Percentiles rank a stretch among this genome's conserved stretches.
Conservation (phyloP, 2,888 invertebrate genomes). For the Gymnoscelis rufifasciata region DNA sequence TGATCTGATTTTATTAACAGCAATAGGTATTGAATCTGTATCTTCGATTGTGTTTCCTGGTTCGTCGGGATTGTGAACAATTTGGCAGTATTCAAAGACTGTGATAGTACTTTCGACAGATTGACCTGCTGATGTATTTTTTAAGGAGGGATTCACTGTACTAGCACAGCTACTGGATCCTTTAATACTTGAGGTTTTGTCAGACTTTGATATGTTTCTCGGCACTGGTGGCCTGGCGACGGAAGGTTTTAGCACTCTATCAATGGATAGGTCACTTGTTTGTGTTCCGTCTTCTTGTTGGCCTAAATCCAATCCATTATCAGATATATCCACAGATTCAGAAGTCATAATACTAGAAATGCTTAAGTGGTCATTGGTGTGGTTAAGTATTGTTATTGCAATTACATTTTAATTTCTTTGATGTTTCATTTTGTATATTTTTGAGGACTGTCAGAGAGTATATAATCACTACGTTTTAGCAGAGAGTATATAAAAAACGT, state of each 20-base stretch:
- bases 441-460: not conserved
- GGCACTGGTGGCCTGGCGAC: conserved; percentile 23
- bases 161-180: no score
- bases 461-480: no score
- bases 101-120: no score
- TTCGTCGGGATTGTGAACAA: no score
- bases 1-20: no score
- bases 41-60: no score
- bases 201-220: conserved; percentile 21
- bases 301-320: conserved; percentile 25
- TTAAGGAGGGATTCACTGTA: no score
- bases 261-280: conserved; percentile 26
- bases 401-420: not conserved
- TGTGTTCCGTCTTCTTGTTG: conserved; percentile 40
- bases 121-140: no score
- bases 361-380: not conserved
- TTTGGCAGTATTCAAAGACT: no score
- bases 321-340: conserved; percentile 26
- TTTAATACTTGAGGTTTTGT: conserved; percentile 27
- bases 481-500: no score
- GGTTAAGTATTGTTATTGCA: no score
- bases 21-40: no score
- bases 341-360: conserved; percentile 41
- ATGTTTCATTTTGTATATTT: not conserved
- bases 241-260: conserved; percentile 1